Evolutionary conservation across 2,888 invertebrate species (phyloP), one percentile per base, ranked within the genome.

Genomic region (Halictus quadricinctus): DNA sequence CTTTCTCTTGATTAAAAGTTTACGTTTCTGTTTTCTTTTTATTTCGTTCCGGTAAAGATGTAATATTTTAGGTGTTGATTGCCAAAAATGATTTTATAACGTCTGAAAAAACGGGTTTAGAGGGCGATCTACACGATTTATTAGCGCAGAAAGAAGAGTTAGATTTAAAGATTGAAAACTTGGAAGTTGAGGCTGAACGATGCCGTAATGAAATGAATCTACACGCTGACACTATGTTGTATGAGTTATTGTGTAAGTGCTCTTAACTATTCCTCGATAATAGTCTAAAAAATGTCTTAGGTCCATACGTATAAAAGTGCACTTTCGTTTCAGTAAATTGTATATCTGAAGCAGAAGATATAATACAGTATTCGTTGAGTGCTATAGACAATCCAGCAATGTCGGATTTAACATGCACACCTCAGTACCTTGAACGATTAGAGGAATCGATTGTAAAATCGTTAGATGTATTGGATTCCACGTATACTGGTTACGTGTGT

Each of bases 311-410:
- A 13, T 29, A 25, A 78, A 18, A 15, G n/a, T 13, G 21, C 29
- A 78, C 13, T 69, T 72, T 73, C 36, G 18, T 92, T 92, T 66
- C 88, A 95, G 95, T 95, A 79, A 92, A 93, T 64, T 94, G 95
- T 84, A 92, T 95, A 70, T 92, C 93, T 5, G 94, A 95, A 88
- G 94, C 95, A 41, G 95, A 95, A 90, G 92, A 93, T 72, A 95
- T 96, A 87, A 94, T 96, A 74, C 94, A 95, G 87, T 95, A 95
- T 89, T 95, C 96, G 8, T 92, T 96, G 83, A 93, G 96, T 80
- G 96, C 96, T 92, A 95, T 96, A 84, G 97, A 97, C 89, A 96
- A 97, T 94, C 97, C 97, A 12, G 96, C 96, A 3, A 95, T 96
- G 89, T 95, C 96, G 0, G 96, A 96, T 18, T 95, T 96, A 64